phyloP scores from a whole-genome alignment of 2,888 invertebrate genomes.

The Piscicola geometra region DNA sequence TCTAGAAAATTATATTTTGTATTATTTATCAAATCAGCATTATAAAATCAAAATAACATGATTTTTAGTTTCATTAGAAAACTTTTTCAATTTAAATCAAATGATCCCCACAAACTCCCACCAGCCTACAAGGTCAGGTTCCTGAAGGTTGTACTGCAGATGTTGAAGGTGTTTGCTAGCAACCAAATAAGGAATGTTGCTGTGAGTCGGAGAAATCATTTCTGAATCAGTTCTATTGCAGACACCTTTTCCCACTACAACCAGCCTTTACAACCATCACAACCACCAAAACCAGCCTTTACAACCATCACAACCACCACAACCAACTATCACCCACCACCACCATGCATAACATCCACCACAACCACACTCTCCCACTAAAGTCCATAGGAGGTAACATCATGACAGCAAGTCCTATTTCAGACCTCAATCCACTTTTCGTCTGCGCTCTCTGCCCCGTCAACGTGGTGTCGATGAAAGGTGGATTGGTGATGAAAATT shows the following conservation, averaged over 20 bases:
- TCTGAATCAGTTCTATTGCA: too few relatives aligned
- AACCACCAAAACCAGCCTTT: background rate
- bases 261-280: slow-evolving; percentile 5
- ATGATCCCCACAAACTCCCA: too few relatives aligned
- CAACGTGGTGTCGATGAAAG: slow-evolving; percentile 47
- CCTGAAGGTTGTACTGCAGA: slow-evolving; percentile 66
- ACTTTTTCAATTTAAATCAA: too few relatives aligned
- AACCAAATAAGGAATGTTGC: slow-evolving; percentile 91
- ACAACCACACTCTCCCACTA: background rate
- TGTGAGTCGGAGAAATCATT: slow-evolving; percentile 49
- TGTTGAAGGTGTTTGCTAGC: slow-evolving; percentile 91
- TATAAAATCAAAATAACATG: too few relatives aligned
- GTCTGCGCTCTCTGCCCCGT: slow-evolving; percentile 65
- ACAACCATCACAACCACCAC: background rate
- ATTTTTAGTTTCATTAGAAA: too few relatives aligned
- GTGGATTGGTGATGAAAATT: background rate
- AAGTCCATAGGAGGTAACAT: slow-evolving; percentile 82
- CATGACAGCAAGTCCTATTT: slow-evolving; percentile 90
- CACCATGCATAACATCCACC: background rate
- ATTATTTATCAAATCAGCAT: too few relatives aligned
- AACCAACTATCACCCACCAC: slow-evolving; percentile 2
- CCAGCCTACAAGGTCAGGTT: slow-evolving; percentile 47
- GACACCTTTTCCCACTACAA: too few relatives aligned
- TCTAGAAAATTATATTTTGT: background rate
- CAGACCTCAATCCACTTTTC: slow-evolving; percentile 86